Evolutionary conservation across 2,797 vertebrate species (phyloP).

Genomic region (Salmo trutta): DNA sequence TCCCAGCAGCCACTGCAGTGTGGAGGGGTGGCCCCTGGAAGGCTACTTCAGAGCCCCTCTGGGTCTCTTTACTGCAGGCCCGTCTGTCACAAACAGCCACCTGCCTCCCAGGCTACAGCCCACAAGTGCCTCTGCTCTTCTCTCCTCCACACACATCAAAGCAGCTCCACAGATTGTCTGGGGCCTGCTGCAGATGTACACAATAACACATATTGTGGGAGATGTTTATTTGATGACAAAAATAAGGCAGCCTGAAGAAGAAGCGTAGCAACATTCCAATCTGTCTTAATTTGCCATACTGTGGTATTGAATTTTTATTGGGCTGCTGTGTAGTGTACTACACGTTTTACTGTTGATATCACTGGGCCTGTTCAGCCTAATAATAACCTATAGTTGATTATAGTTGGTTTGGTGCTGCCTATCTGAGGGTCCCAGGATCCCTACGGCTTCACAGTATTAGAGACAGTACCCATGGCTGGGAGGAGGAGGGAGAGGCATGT

Average conservation of each 20-base stretch:
- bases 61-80: conserved; percentile 68
- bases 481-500: conserved; percentile 27
- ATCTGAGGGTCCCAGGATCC: conserved; percentile 40
- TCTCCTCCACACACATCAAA: conserved; percentile 59
- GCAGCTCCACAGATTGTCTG: conserved; percentile 40
- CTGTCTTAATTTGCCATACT: background rate
- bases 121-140: conserved; percentile 59
- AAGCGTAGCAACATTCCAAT: conserved; percentile 11
- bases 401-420: conserved; percentile 38
- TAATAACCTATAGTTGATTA: conserved; percentile 44
- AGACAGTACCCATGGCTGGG: conserved; percentile 10
- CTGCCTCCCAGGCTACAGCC: conserved; percentile 64
- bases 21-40: conserved; percentile 49
- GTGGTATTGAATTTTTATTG: conserved; percentile 18
- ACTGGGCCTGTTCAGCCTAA: conserved; percentile 44
- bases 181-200: conserved; percentile 49
- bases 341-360: background rate
- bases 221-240: conserved; percentile 39
- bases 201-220: conserved; percentile 22
- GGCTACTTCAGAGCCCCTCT: conserved; percentile 65
- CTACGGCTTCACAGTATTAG: conserved; percentile 38
- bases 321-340: conserved; percentile 28
- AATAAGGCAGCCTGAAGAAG: conserved; percentile 21
- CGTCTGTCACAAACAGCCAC: conserved; percentile 72
- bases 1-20: conserved; percentile 8